Base-by-base conservation (phyloP, 2,113 vertebrate species). In the Zosterops japonicus region DNA sequence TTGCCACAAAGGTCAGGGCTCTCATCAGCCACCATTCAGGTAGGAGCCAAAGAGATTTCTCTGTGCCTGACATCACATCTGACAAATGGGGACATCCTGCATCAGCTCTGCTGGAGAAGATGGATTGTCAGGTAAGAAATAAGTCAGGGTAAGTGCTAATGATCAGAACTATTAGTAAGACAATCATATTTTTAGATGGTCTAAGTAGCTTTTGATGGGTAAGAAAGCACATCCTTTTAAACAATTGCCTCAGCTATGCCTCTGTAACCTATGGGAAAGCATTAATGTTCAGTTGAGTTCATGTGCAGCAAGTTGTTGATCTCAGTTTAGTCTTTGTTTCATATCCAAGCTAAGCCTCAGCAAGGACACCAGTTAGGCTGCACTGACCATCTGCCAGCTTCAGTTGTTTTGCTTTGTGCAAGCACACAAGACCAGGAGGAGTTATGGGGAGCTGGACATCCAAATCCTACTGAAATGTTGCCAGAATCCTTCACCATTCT, bases 1-100 rank as follows among this genome's bases (percentile, higher is more conserved):
- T 78, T 11, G 84, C 90, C 3, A 29, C 96, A 15, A 96, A 94
- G 79, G 52, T 65, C 57, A 97, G 95, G 39, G 87, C 87, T 72
- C 84, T 94, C 33, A 41, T 63, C 53, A 6, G 59, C 55, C 69
- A 93, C 64, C 92, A n/a, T 11, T 20, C 96, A 97, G 97, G 97
- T 93, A 96, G 8, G 39, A 39, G 3, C 6, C 52, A 61, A 36
- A 75, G 33, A 64, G 39, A 44, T 4, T 53, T 61, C 22, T 87
- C 28, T 53, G 39, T 53, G 9, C 47, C 55, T 61, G 74, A 77
- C 23, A 69, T 60, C 33, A 36, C 11, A 33, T 60, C 63, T 77
- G 22, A 50, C 27, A 60, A 1, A 35, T 67, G 56, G 61, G 46
- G 39, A 56, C 49, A 77, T 53, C 50, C 65, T 76, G 21, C 28